A percentile compares a stretch with the other conserved stretches of the same genome.
phyloP scores from a whole-genome alignment of 2,888 invertebrate genomes.

The Callimorpha dominula region DNA sequence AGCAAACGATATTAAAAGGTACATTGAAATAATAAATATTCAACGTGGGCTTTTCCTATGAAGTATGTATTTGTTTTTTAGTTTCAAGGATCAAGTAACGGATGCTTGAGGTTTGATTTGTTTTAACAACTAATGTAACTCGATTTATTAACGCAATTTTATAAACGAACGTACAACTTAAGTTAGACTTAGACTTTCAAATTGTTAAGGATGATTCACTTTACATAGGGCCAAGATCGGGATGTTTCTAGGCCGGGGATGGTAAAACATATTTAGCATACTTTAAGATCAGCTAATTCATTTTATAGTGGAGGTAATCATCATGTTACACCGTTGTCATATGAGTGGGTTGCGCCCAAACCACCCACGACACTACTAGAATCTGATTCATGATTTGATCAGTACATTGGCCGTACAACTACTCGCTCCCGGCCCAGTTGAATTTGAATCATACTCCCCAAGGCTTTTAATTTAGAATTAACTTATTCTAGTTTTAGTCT shows the following conservation, averaged over 20 bases:
- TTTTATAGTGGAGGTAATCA: background rate
- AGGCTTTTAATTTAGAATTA: background rate
- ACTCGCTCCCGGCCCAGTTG: background rate
- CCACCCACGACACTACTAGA: background rate
- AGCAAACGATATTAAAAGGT: constrained; percentile 26
- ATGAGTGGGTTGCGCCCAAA: background rate
- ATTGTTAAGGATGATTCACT: background rate
- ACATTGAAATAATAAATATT: constrained; percentile 58
- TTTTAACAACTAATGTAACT: constrained; percentile 38
- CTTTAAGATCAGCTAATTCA: background rate
- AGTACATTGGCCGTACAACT: background rate
- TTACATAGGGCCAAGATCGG: background rate
- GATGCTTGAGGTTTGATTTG: constrained; percentile 50
- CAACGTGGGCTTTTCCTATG: constrained; percentile 64
- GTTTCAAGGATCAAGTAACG: constrained; percentile 60
- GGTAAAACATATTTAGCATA: background rate
- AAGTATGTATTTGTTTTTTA: constrained; percentile 48
- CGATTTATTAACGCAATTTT: constrained; percentile 18
- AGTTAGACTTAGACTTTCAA: no score
- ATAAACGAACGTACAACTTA: background rate
- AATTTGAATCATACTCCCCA: background rate
- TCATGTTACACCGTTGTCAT: background rate
- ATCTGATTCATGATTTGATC: background rate
- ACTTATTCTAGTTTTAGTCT: background rate
- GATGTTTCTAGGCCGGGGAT: background rate